Evolutionary conservation across 2,888 invertebrate genomes (phyloP).

Genomic region (Scrobipalpa atriplicella): DNA sequence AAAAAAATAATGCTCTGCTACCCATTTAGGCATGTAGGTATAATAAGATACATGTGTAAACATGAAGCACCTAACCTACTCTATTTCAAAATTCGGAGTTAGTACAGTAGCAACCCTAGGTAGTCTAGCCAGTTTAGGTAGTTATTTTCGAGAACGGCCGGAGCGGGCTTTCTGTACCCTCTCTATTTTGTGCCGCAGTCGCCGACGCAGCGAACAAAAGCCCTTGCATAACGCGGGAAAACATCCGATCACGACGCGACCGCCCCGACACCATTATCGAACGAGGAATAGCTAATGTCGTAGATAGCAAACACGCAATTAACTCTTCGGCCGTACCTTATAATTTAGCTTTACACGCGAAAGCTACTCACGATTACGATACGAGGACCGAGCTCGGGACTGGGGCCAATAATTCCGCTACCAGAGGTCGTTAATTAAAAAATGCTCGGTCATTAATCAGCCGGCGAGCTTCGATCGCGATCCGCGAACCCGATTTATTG

Average conservation of each 20-base stretch:
- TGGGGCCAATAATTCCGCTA: conserved; percentile 50
- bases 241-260: conserved; percentile 65
- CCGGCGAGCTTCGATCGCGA: conserved; percentile 57
- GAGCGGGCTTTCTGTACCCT: too few species aligned
- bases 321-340: conserved; percentile 53
- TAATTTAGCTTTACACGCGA: conserved; percentile 58
- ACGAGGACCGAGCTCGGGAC: conserved; percentile 20
- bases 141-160: too few species aligned
- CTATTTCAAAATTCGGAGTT: too few species aligned
- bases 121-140: too few species aligned
- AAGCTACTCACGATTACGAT: conserved; percentile 40
- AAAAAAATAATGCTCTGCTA: too few species aligned
- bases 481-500: conserved; percentile 63
- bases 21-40: too few species aligned
- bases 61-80: too few species aligned
- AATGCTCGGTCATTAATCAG: conserved; percentile 67
- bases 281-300: conserved; percentile 53
- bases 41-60: too few species aligned
- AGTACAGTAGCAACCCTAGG: too few species aligned
- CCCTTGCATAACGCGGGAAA: conserved; percentile 64
- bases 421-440: conserved; percentile 65
- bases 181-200: too few species aligned
- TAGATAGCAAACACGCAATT: conserved; percentile 63
- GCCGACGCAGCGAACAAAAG: conserved; percentile 50
- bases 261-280: conserved; percentile 55